Evolutionary conservation across 2,797 vertebrate species (phyloP), one percentile per base, ranked within the genome.

Genomic region (Danio albolineatus): DNA sequence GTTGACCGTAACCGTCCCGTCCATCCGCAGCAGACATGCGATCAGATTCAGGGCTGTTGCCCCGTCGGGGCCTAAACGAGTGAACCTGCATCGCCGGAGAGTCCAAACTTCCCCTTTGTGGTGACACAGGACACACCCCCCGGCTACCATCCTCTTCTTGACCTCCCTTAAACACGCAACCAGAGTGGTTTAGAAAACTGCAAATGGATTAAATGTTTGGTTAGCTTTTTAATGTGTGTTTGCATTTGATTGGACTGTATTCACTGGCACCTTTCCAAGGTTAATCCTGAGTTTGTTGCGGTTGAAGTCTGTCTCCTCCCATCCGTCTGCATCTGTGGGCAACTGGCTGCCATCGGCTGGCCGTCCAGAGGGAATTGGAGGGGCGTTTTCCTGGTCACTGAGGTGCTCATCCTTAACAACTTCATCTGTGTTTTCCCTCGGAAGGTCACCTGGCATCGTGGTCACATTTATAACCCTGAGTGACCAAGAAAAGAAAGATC

Each of bases 261-360:
- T 57, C 17, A 57, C 7, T 17, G 10, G 57, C 91, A 98, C 97
- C 96, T 99, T 99, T 94, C 95, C 95, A 61, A 99, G 95, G 93
- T 96, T 98, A 92, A 99, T 98, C 91, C 97, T 95, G 90, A 99
- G 96, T 92, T 97, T 95, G 95, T 99, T 99, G 83, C 98, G 95
- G 91, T 99, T 99, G 87, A 99, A 96, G 86, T 99, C 98, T 0
- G 97, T 99, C 91, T 98, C 97, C 83, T 99, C 98, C 97, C 97
- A 99, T 61, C 93, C 91, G 75, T 98, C 97, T 10, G 93, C 91
- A 86, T 98, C 95, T 39, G 94, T 69, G 36, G 84, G 84, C 4
- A 44, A 73, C 13, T 81, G 82, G 21, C 73, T 81, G 89, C 91
- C 87, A 94, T 95, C 54, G 87, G 92, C 87, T 94, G 94, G 64